Base-by-base conservation (phyloP, 2,113 vertebrate genomes). In the Machaerirhynchus nigripectus region DNA sequence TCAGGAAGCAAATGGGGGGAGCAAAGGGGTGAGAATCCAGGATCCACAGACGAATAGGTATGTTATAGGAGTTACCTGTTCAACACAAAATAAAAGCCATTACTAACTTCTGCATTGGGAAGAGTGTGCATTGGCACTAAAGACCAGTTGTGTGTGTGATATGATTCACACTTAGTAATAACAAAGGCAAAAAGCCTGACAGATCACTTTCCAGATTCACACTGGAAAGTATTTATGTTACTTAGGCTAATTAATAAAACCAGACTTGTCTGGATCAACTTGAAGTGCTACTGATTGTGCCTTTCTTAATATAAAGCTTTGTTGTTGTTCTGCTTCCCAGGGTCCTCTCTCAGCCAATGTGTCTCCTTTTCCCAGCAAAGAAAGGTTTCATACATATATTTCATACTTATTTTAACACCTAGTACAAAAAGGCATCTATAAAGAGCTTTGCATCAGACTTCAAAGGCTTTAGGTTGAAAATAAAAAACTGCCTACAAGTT, bases 11-110 rank as follows among this genome's bases (percentile, higher is more conserved):
- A 89, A 99, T 98, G 50, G 99, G 99, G 5, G 99, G 99, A 44
- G 99, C 98, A 97, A 99, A 99, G 50, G 99, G 99, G 91, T 99
- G 98, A 11, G 99, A 99, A 98, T 99, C 99, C 98, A 99, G 93
- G 93, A 99, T 98, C 99, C 99, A 99, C 78, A 99, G 97, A 93
- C 89, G 96, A 92, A 99, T 87, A 47, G 99, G 99, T 80, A 99
- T 98, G 97, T 99, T 99, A 84, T 99, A 99, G 10, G 97, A 98
- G 76, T 90, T 98, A 44, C 99, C 99, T 99, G 95, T 22, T 94
- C 57, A 87, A 97, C 67, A 96, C 44, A 97, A 97, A 97, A 89
- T 13, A 97, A 86, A 92, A 96, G 18, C 23, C 65, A 81, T 56
- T 64, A 35, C 9, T 21, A 39, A 26, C 16, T 67, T 90, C 55